phyloP scores from a whole-genome alignment of 2,888 invertebrate genomes.

The Eilema griseolum region DNA sequence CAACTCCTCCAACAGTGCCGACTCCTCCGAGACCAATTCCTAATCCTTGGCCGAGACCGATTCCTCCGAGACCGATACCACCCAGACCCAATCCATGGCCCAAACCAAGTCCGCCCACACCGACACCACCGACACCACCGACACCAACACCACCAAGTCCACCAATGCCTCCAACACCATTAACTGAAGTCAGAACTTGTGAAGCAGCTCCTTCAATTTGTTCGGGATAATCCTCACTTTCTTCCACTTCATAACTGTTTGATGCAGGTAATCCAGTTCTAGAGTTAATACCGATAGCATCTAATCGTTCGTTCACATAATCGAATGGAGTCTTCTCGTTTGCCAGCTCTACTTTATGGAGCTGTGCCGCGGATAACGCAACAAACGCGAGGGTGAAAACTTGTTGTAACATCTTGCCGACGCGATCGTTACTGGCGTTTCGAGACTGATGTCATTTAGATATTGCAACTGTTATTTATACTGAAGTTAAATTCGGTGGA shows the following conservation, averaged over 20 bases:
- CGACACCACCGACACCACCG: constrained; percentile 41
- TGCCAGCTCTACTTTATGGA: constrained; percentile 70
- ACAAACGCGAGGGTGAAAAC: constrained; percentile 65
- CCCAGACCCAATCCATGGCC: constrained; percentile 52
- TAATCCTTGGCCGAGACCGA: constrained; percentile 52
- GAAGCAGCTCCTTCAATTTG: constrained; percentile 80
- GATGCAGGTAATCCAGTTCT: constrained; percentile 76
- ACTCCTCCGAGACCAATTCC: constrained; percentile 59
- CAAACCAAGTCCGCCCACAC: constrained; percentile 36
- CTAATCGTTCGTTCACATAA: constrained; percentile 78
- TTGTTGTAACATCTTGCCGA: constrained; percentile 72
- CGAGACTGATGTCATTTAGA: constrained; percentile 81
- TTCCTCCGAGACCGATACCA: constrained; percentile 58
- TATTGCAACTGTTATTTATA: constrained; percentile 83
- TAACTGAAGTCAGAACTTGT: constrained; percentile 71
- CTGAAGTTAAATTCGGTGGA: constrained; percentile 80
- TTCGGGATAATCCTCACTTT: constrained; percentile 87
- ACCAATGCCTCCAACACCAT: constrained; percentile 63
- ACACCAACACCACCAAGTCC: constrained; percentile 57
- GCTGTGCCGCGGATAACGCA: constrained; percentile 63
- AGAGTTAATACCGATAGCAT: constrained; percentile 68
- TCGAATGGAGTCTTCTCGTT: constrained; percentile 81
- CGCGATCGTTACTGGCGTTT: constrained; percentile 64
- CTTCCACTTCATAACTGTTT: constrained; percentile 87
- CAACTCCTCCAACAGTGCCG: constrained; percentile 57